Evolutionary conservation across 2,888 invertebrate species (phyloP), one percentile per base, ranked within the genome.

Genomic region (Malthinus seriepunctatus): DNA sequence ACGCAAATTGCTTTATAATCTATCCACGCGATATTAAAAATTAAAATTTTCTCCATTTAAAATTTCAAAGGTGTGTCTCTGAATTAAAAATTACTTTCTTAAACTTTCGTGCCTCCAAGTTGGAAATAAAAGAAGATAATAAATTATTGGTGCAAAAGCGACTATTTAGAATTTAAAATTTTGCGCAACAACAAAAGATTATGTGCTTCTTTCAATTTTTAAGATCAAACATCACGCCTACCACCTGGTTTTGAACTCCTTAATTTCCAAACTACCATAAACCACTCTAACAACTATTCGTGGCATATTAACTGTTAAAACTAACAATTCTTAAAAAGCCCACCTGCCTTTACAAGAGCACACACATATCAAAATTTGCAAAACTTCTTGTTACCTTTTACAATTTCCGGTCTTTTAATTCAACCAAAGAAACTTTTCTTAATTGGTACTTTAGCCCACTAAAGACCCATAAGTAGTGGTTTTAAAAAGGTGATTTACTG

Each of bases 181-280:
- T n/a, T 58, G 11, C 44, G 10, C n/a, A 51, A 44, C 48, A 55
- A 56, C 60, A 60, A 56, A 56, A 51, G 53, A 55, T 23, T 54
- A 23, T 58, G 47, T 46, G 15, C 57, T 58, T 54, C 58, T 61
- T 60, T 63, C 60, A 55, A 45, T 47, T 53, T 51, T 47, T 51
- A 52, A 66, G 61, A 65, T 63, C 62, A 64, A 68, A 67, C 67
- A 68, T 68, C 66, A 69, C 70, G 70, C 68, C 67, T 66, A 64
- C 69, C 70, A 70, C 70, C 70, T 70, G 70, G 70, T 66, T 65
- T 68, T 65, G 42, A 39, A 57, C 59, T 61, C 59, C 63, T 61
- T 58, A 58, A 60, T 64, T 59, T 57, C 51, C 54, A 61, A 58
- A 56, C 49, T 32, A 51, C 62, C 66, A 68, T 70, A 69, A 70